Evolutionary conservation across 2,888 invertebrate genomes (phyloP), one percentile per base, ranked within the genome.

Genomic region (Drosophila neutralis): DNA sequence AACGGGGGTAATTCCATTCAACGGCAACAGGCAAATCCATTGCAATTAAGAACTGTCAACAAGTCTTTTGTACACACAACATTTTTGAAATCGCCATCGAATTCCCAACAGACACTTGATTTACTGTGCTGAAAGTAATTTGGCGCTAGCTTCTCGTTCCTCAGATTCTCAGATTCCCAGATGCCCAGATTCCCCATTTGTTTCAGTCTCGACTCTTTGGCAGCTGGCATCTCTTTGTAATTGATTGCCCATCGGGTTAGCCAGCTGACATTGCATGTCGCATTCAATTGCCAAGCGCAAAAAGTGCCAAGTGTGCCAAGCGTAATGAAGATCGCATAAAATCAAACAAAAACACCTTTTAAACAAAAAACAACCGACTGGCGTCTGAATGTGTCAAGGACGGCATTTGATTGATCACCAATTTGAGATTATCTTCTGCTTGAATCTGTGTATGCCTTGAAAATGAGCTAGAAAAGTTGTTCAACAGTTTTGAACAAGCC

Each of bases 11-110:
- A 45, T 45, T 45, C 18, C 8, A 15, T 8, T 45, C 7, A 2
- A 10, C 15, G 21, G 1, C n/a, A 53, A 35, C 35, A 18, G 11
- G 21, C 42, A 42, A 79, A 87, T 87, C 87, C 80, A 69, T 77
- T 80, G 82, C 89, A 90, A 88, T 88, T 88, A 88, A 90, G 88
- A 81, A 77, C 87, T 88, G 90, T 90, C 90, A 87, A 77, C 87
- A 82, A 82, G 89, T 88, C 87, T 81, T 86, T 89, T 89, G 90
- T 89, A 83, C 36, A 73, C 88, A 86, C 81, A 78, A 78, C 76
- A 88, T 88, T 76, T 81, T 72, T 81, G 51, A 75, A 77, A 88
- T 88, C 71, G 63, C 61, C 77, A 40, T 72, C 65, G 69, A 87
- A 90, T 88, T 79, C 85, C 63, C 67, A 52, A 52, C 82, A 76